phyloP scores from a whole-genome alignment of 2,888 invertebrate genomes.

The Aspidiotus destructor region DNA sequence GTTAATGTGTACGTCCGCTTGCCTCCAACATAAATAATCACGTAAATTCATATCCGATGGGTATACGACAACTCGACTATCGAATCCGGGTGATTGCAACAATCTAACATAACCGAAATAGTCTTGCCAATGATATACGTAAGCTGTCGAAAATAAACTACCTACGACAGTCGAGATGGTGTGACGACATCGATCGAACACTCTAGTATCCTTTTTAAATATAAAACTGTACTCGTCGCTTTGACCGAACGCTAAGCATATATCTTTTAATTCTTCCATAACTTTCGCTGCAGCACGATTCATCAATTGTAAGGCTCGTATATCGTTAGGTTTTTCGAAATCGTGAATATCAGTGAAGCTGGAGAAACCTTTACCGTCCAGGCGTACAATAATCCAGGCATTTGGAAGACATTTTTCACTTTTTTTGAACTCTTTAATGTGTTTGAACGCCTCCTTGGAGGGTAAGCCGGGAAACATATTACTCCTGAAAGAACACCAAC shows the following conservation, averaged over 20 bases:
- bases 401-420: constrained; percentile 75
- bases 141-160: constrained; percentile 80
- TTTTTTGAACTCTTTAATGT: constrained; percentile 61
- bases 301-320: constrained; percentile 73
- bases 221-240: constrained; percentile 96
- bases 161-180: constrained; percentile 79
- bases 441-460: too few relatives aligned
- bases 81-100: constrained; percentile 82
- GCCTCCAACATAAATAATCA: constrained; percentile 86
- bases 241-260: constrained; percentile 80
- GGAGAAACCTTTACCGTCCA: constrained; percentile 89
- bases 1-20: constrained; percentile 92
- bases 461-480: too few relatives aligned
- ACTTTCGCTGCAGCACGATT: constrained; percentile 72
- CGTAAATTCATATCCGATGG: constrained; percentile 75
- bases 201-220: constrained; percentile 61
- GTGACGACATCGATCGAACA: constrained; percentile 70
- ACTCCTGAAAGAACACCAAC: too few relatives aligned
- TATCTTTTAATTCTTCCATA: constrained; percentile 73
- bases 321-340: constrained; percentile 78
- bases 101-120: constrained; percentile 61
- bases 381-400: constrained; percentile 75
- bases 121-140: constrained; percentile 73
- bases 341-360: constrained; percentile 72
- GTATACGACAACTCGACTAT: constrained; percentile 78